phyloP scores from a whole-genome alignment of 2,888 invertebrate genomes.

The Epicampocera succincta region DNA sequence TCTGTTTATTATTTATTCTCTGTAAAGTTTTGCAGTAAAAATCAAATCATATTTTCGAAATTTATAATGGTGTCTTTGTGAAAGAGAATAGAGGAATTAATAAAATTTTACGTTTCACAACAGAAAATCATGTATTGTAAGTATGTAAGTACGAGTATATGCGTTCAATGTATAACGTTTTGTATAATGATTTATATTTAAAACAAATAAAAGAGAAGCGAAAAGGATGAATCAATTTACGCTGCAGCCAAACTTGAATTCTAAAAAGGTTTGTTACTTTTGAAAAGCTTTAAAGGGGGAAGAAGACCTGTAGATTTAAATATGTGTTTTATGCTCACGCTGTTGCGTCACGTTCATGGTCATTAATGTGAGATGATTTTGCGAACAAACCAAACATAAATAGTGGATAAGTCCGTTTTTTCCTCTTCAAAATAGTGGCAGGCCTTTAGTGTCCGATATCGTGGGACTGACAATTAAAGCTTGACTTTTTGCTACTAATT shows the following conservation, averaged over 20 bases:
- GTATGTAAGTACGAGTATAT: constrained; percentile 15
- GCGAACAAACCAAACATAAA: no score
- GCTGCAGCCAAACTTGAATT: constrained; percentile 54
- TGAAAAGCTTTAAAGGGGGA: constrained; percentile 30
- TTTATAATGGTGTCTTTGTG: constrained; percentile 35
- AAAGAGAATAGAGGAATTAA: constrained; percentile 11
- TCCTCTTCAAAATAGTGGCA: no score
- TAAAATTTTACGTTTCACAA: constrained; percentile 45
- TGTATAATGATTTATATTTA: constrained; percentile 41
- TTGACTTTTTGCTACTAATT: no score
- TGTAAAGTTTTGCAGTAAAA: constrained; percentile 47
- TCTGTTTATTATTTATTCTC: constrained; percentile 66
- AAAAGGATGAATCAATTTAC: constrained; percentile 47
- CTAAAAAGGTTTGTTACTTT: neutral
- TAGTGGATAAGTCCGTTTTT: no score
- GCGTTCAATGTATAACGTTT: neutral
- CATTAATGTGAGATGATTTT: no score
- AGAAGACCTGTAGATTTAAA: neutral
- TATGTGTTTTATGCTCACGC: no score
- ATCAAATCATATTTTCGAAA: constrained; percentile 34
- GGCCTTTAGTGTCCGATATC: no score
- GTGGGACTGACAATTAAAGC: no score
- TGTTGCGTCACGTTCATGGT: no score
- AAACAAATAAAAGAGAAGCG: constrained; percentile 24
- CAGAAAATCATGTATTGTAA: constrained; percentile 14